Percentiles rank a stretch among this genome's conserved stretches.
Evolutionary conservation across 2,113 vertebrate species (phyloP).

Genomic region (Desmodus rotundus): DNA sequence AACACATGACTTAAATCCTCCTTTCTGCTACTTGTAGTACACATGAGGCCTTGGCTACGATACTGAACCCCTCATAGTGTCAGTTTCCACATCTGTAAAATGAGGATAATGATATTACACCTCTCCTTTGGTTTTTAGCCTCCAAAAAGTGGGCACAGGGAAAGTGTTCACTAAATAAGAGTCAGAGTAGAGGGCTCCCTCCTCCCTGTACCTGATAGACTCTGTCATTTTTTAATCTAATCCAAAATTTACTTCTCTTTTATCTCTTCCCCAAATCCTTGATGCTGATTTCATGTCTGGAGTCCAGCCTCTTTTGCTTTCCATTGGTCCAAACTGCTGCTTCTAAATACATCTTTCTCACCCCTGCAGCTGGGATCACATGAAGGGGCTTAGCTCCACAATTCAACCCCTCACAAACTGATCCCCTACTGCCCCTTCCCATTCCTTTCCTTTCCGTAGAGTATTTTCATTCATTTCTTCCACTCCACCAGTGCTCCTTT

Average conservation of each 20-base stretch:
- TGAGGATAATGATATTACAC: background rate
- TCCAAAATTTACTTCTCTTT: slow-evolving; percentile 5
- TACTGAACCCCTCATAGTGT: background rate
- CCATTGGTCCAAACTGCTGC: background rate
- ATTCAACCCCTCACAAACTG: background rate
- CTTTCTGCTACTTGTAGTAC: background rate
- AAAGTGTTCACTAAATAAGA: background rate
- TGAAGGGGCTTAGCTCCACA: background rate
- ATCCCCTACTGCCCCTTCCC: background rate
- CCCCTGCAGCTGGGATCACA: background rate
- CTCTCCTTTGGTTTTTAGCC: background rate
- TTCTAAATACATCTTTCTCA: background rate
- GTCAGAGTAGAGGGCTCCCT: background rate
- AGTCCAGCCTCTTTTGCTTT: slow-evolving; percentile 10
- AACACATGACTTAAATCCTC: background rate
- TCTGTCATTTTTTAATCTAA: background rate
- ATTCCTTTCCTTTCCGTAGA: background rate
- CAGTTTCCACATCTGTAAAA: slow-evolving; percentile 12
- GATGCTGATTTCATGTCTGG: slow-evolving; percentile 6
- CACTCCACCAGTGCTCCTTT: background rate
- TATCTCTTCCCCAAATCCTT: slow-evolving; percentile 10
- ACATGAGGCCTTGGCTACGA: background rate
- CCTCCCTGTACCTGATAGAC: background rate
- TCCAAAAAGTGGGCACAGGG: background rate
- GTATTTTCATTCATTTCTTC: background rate